Percentiles rank a stretch among this genome's conserved stretches.
phyloP scores from a whole-genome alignment of 2,113 vertebrate species.

The Strix aluco region DNA sequence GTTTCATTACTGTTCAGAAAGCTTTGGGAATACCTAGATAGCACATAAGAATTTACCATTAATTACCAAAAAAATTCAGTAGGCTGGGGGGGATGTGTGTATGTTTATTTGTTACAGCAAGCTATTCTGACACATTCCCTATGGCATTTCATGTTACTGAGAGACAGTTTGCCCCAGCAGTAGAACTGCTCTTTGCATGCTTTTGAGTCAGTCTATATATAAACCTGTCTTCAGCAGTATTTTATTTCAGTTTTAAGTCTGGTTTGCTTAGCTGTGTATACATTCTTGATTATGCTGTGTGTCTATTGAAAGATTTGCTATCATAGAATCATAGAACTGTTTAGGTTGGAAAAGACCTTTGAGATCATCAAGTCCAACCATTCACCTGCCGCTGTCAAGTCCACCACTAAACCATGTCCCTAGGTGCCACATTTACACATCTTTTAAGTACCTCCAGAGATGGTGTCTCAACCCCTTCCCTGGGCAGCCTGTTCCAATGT shows the following conservation, averaged over 20 bases:
- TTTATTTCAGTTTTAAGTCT: constrained; percentile 47
- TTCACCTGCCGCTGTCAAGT: neutral
- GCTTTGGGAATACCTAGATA: neutral
- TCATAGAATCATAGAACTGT: neutral
- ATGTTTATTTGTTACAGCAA: neutral
- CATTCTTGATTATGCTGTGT: neutral
- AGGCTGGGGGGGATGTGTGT: neutral
- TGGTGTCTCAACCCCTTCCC: neutral
- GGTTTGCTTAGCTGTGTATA: neutral
- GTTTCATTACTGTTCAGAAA: neutral
- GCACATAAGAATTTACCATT: neutral
- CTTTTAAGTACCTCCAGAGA: neutral
- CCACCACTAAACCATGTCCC: neutral
- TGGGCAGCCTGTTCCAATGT: neutral
- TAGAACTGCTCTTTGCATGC: constrained; percentile 12
- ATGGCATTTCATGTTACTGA: neutral
- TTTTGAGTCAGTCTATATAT: constrained; percentile 53
- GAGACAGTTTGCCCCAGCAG: constrained; percentile 18
- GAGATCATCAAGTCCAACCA: neutral
- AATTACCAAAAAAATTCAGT: neutral
- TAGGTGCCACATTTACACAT: neutral
- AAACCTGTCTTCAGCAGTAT: constrained; percentile 32
- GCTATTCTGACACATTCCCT: neutral
- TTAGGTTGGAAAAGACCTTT: neutral
- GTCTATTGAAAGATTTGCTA: neutral